These are phyloP conservation scores for Sitobion miscanthi DNA, from an alignment of 1,140 invertebrate genomes.

Conservation along the genomic window DNA sequence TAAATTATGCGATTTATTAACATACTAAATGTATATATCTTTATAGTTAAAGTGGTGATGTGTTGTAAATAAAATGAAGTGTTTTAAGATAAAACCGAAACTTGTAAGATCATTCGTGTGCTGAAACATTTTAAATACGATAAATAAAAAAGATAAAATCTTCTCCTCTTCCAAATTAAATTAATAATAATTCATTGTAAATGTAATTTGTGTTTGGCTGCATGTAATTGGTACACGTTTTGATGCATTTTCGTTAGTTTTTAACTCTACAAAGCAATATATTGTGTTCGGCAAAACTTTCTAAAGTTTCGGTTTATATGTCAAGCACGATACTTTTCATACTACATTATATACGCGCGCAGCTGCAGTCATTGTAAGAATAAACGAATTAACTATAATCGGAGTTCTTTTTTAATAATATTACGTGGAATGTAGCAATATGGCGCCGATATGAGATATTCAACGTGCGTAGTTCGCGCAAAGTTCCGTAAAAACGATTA, in stretches of 20 bases:
- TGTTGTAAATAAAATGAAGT: no score
- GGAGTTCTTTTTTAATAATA: neutral
- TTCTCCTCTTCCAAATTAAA: no score
- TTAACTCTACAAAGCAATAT: neutral
- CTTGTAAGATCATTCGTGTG: no score
- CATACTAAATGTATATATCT: no score
- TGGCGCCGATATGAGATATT: constrained; percentile 15
- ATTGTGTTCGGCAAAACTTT: neutral
- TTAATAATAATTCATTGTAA: neutral
- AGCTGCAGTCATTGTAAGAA: neutral
- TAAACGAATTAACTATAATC: neutral
- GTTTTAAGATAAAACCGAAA: no score
- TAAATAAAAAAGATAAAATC: no score
- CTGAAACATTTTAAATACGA: no score
- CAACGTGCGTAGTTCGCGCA: neutral
- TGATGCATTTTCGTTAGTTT: neutral
- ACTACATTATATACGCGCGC: neutral
- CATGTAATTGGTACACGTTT: neutral
- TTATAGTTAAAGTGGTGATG: no score
- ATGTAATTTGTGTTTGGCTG: neutral
- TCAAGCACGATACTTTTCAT: neutral
- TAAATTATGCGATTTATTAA: no score
- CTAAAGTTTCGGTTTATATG: neutral
- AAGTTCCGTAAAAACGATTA: neutral
- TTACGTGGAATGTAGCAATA: neutral